Evolutionary conservation across 2,113 vertebrate genomes (phyloP).

Genomic region (Antigone vipio): DNA sequence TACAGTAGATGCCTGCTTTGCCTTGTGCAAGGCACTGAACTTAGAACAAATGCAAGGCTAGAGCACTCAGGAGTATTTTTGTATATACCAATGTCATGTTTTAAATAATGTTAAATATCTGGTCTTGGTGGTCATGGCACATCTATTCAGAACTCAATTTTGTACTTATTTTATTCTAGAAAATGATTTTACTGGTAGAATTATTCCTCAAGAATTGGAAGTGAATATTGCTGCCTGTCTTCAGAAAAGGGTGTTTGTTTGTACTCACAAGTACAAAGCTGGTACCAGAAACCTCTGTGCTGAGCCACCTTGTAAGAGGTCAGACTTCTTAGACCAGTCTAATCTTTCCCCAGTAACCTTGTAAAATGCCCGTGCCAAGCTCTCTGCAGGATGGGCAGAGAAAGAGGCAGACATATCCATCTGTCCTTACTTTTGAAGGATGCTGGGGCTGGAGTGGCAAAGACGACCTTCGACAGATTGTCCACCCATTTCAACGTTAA

Average conservation of each 20-base stretch:
- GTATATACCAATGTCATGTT: neutral
- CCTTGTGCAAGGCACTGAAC: neutral
- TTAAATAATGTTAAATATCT: neutral
- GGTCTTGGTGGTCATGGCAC: neutral
- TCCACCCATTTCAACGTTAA: neutral
- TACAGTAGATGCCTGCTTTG: neutral
- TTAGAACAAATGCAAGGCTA: neutral
- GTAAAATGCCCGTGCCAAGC: neutral
- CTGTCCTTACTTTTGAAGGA: neutral
- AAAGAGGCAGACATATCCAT: neutral
- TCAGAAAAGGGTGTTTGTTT: neutral
- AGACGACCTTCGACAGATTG: neutral
- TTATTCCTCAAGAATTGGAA: neutral
- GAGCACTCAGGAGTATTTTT: neutral
- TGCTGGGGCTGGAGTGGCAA: neutral
- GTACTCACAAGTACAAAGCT: neutral
- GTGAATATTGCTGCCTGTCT: neutral
- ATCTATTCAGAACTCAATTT: neutral
- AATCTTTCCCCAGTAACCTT: neutral
- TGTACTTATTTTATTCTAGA: neutral
- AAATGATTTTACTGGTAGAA: neutral
- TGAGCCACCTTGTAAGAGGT: neutral
- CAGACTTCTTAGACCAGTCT: neutral
- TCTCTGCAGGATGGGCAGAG: neutral
- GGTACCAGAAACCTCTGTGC: neutral